Evolutionary conservation across 2,113 vertebrate genomes (phyloP).

Genomic region (Chinchilla lanigera): DNA sequence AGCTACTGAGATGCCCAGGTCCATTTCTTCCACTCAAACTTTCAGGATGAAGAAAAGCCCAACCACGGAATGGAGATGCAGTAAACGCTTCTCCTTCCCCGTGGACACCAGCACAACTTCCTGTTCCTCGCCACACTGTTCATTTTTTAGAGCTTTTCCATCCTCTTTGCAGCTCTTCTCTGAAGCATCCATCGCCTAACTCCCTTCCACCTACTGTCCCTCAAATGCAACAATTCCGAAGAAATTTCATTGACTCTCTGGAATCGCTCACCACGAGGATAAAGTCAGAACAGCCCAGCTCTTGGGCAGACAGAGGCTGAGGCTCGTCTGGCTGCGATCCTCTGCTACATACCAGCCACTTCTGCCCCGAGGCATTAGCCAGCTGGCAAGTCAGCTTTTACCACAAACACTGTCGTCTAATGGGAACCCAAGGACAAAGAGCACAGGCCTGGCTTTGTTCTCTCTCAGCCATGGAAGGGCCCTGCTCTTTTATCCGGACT

Average conservation of each 20-base stretch:
- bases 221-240: not conserved
- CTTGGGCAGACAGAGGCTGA: fast-evolving
- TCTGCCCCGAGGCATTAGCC: not conserved
- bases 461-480: not conserved
- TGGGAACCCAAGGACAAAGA: not conserved
- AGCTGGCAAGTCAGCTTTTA: not conserved
- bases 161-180: not conserved
- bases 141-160: not conserved
- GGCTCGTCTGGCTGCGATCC: not conserved
- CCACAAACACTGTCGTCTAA: not conserved
- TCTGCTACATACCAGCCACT: not conserved
- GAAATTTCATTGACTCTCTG: not conserved
- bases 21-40: not conserved
- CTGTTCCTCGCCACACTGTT: not conserved
- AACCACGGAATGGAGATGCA: fast-evolving
- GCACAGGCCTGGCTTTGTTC: not conserved
- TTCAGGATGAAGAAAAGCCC: not conserved
- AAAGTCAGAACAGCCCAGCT: not conserved
- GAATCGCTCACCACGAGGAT: not conserved
- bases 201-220: not conserved
- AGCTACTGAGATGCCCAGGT: fast-evolving
- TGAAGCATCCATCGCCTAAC: not conserved
- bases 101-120: fast-evolving
- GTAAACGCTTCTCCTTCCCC: not conserved
- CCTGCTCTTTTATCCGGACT: not conserved